Conservation (phyloP, 2,888 invertebrate species). For the Dasysyrphus albostriatus region DNA sequence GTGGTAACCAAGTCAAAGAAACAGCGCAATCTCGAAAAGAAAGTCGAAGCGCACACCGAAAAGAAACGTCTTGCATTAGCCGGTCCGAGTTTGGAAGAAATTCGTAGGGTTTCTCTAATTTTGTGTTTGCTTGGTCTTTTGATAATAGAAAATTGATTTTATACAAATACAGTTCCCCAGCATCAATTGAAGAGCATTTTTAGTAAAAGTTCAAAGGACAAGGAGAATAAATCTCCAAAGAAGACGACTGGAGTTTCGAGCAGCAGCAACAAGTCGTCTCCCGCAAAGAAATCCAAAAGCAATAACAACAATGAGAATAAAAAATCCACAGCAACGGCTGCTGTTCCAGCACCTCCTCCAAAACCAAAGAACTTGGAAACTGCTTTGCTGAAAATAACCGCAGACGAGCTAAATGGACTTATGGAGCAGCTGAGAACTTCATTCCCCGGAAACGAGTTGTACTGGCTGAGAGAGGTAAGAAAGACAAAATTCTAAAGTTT, state of each 20-base stretch:
- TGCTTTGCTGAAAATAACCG: constrained; percentile 84
- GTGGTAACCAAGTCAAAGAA: constrained; percentile 89
- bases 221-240: constrained; percentile 80
- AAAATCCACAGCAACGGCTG: constrained; percentile 63
- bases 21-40: constrained; percentile 84
- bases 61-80: constrained; percentile 85
- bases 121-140: neutral
- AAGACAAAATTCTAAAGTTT: too few species aligned
- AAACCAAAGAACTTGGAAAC: constrained; percentile 81
- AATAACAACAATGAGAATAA: constrained; percentile 70
- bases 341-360: constrained; percentile 62
- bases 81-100: constrained; percentile 90
- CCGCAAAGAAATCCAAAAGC: constrained; percentile 65
- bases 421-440: constrained; percentile 86
- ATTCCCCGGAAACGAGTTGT: constrained; percentile 89
- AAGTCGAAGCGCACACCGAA: constrained; percentile 85
- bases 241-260: constrained; percentile 26
- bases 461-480: constrained; percentile 89
- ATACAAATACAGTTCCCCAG: constrained; percentile 86
- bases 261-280: constrained; percentile 71
- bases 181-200: constrained; percentile 89
- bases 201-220: constrained; percentile 87
- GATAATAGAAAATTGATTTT: constrained; percentile 1
- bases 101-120: constrained; percentile 86
- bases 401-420: constrained; percentile 85